These are phyloP conservation scores for Pectinophora gossypiella DNA, from an alignment of 1,140 invertebrate genomes.

Conservation along the genomic window DNA sequence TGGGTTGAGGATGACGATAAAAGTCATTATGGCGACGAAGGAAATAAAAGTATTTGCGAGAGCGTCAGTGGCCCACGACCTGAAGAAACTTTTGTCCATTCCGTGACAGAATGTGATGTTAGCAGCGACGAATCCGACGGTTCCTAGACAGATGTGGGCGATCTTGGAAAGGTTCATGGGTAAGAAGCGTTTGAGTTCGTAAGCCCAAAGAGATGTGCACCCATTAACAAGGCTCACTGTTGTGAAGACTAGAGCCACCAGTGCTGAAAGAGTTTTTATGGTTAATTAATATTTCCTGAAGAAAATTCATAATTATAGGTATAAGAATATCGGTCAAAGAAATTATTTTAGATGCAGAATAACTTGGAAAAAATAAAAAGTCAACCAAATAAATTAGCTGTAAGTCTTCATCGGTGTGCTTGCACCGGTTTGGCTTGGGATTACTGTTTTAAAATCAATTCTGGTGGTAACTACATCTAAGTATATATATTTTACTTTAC, in stretches of 20 bases:
- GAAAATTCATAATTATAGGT: no score
- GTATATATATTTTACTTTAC: no score
- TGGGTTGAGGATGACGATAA: slow-evolving; percentile 17
- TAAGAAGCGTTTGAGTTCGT: slow-evolving; percentile 16
- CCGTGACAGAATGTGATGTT: slow-evolving; percentile 19
- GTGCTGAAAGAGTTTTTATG: slow-evolving; percentile 24
- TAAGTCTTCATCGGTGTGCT: no score
- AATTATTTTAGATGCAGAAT: no score
- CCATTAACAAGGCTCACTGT: slow-evolving; percentile 20
- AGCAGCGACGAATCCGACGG: slow-evolving; percentile 14
- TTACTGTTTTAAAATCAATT: no score
- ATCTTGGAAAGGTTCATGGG: slow-evolving; percentile 20
- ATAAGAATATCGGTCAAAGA: no score
- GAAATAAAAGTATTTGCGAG: slow-evolving; percentile 14
- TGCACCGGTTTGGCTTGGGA: no score
- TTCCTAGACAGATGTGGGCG: slow-evolving; percentile 24
- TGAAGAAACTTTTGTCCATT: slow-evolving; percentile 20
- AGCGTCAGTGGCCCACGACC: slow-evolving; percentile 12
- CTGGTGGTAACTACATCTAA: no score
- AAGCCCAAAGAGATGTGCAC: slow-evolving; percentile 18
- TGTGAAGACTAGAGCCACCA: slow-evolving; percentile 28
- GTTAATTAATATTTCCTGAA: no score
- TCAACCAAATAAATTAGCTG: no score
- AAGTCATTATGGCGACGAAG: slow-evolving; percentile 13
- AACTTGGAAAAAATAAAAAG: no score